A percentile compares a stretch with the other conserved stretches of the same genome.
These are phyloP conservation scores for Ooceraea biroi DNA, from an alignment of 1,140 invertebrate genomes.

Conservation along the genomic window DNA sequence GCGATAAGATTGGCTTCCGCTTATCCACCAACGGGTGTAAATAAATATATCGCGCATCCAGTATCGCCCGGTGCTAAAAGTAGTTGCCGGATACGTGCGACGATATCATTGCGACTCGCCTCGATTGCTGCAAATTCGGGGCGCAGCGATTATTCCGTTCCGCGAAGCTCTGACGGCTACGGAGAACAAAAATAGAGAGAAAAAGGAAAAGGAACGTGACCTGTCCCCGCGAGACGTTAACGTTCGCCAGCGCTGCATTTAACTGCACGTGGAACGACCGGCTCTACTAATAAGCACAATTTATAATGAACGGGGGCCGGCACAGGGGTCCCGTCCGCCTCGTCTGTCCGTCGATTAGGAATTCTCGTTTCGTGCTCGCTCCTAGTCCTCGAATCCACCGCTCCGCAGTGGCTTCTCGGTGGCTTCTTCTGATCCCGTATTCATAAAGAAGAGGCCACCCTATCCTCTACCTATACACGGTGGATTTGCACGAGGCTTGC, in stretches of 20 bases:
- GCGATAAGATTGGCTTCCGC: constrained; percentile 51
- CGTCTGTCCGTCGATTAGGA: constrained; percentile 67
- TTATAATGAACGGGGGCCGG: constrained; percentile 67
- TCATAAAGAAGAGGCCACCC: constrained; percentile 70
- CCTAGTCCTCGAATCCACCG: constrained; percentile 44
- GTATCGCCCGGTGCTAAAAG: constrained; percentile 45
- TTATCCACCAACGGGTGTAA: constrained; percentile 1
- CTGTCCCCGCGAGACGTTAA: neutral
- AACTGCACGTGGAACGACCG: constrained; percentile 54
- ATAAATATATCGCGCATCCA: constrained; percentile 35
- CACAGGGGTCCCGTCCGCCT: constrained; percentile 40
- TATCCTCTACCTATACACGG: neutral
- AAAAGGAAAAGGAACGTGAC: constrained; percentile 19
- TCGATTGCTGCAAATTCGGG: constrained; percentile 22
- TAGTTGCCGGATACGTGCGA: constrained; percentile 15
- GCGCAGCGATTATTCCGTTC: constrained; percentile 30
- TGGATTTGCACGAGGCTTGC: constrained; percentile 67
- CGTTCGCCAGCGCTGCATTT: constrained; percentile 21
- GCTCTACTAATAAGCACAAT: constrained; percentile 70
- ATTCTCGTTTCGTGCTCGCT: constrained; percentile 69
- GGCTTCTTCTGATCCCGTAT: constrained; percentile 69
- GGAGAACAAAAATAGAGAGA: neutral
- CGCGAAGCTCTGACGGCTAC: neutral
- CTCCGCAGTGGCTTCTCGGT: constrained; percentile 57
- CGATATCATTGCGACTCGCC: neutral